Percentiles rank a stretch among this genome's conserved stretches.
Conservation (phyloP, 2,888 invertebrate genomes). For the Mylabris sibirica region DNA sequence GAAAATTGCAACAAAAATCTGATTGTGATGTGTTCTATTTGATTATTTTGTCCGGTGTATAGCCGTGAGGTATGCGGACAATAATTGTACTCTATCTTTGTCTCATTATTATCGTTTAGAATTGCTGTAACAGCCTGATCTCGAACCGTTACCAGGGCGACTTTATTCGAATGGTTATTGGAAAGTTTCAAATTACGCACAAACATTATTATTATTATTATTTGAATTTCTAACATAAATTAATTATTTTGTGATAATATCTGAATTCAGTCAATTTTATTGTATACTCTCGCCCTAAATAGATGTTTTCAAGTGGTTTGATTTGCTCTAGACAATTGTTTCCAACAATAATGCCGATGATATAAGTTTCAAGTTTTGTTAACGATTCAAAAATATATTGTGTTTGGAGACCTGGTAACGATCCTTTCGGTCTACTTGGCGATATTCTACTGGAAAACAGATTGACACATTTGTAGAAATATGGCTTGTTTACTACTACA, state of each 20-base stretch:
- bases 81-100: not conserved
- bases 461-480: conserved; percentile 17
- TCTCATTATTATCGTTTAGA: not conserved
- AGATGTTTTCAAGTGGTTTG: conserved; percentile 6
- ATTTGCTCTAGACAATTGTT: not conserved
- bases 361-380: not conserved
- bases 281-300: not conserved
- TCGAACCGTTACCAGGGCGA: not conserved
- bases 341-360: not conserved
- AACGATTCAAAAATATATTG: not conserved
- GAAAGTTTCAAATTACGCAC: not conserved
- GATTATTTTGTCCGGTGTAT: not conserved
- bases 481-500: conserved; percentile 22
- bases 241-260: not conserved
- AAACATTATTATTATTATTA: not conserved
- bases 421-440: conserved; percentile 7
- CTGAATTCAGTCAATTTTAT: not conserved
- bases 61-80: not conserved
- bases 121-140: not conserved
- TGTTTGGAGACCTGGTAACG: conserved; percentile 11
- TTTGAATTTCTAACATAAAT: not conserved
- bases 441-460: conserved; percentile 11
- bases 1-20: not conserved
- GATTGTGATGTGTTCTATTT: not conserved
- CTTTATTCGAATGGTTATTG: not conserved